Evolutionary conservation across 2,888 invertebrate species (phyloP).

Genomic region (Omphaloscelis lunosa): DNA sequence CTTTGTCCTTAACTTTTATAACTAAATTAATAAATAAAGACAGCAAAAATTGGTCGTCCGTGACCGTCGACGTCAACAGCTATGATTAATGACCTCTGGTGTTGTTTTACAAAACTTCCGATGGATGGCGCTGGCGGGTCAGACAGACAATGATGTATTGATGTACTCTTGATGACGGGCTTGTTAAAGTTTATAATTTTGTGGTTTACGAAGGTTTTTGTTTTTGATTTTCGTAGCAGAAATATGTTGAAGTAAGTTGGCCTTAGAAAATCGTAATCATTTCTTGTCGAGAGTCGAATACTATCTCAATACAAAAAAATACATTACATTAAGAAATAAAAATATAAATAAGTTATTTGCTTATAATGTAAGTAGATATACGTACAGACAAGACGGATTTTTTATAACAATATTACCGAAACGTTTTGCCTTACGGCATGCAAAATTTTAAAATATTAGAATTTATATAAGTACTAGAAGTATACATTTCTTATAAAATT

Average conservation of each 20-base stretch:
- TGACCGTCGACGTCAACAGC: neutral
- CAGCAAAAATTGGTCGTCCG: conserved; percentile 23
- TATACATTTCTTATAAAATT: too few relatives aligned
- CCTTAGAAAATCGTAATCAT: neutral
- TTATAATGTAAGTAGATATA: too few relatives aligned
- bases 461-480: too few relatives aligned
- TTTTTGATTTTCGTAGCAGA: neutral
- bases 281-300: neutral
- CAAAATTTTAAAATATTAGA: too few relatives aligned
- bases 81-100: conserved; percentile 52
- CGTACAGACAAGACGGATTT: too few relatives aligned
- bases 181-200: conserved; percentile 22
- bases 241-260: neutral
- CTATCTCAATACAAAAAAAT: neutral
- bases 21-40: conserved; percentile 42
- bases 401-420: too few relatives aligned
- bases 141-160: conserved; percentile 45
- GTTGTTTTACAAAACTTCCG: conserved; percentile 40
- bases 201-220: neutral
- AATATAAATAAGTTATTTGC: too few relatives aligned
- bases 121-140: conserved; percentile 47
- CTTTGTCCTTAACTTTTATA: conserved; percentile 2
- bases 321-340: too few relatives aligned
- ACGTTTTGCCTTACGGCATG: too few relatives aligned
- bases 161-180: conserved; percentile 9